Evolutionary conservation across 2,113 vertebrate species (phyloP).

Genomic region (Nesospiza acunhae): DNA sequence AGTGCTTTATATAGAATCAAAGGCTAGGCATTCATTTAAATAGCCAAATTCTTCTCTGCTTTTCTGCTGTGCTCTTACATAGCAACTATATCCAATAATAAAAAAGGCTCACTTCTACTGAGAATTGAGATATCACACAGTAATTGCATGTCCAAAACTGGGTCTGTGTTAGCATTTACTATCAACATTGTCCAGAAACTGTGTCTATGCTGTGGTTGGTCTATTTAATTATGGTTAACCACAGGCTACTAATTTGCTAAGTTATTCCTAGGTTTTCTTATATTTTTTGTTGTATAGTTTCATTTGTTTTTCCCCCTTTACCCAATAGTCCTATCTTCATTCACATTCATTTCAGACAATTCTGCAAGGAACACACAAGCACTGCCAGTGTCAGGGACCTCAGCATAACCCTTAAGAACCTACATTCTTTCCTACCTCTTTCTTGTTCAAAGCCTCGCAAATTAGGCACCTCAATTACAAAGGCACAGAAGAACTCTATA

Average conservation of each 20-base stretch:
- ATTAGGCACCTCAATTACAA: background rate
- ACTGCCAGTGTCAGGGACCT: background rate
- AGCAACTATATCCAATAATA: background rate
- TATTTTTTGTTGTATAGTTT: background rate
- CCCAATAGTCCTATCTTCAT: background rate
- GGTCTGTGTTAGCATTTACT: background rate
- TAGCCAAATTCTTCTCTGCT: background rate
- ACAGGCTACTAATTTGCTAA: background rate
- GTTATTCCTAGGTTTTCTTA: background rate
- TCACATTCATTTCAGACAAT: background rate
- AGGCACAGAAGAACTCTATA: background rate
- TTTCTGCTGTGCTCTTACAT: background rate
- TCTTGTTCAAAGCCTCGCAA: constrained; percentile 12
- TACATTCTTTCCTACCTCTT: background rate
- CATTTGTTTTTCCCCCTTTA: background rate
- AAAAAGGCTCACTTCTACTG: background rate
- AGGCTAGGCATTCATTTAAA: background rate
- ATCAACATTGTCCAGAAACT: background rate
- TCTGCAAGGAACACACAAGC: background rate
- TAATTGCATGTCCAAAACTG: background rate
- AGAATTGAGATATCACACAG: background rate
- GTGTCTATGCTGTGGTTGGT: background rate
- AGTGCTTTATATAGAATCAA: background rate
- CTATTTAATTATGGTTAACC: background rate
- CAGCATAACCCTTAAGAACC: background rate